Evolutionary conservation across 2,113 vertebrate species (phyloP), one percentile per base, ranked within the genome.

Genomic region (Ceyx margarethae): DNA sequence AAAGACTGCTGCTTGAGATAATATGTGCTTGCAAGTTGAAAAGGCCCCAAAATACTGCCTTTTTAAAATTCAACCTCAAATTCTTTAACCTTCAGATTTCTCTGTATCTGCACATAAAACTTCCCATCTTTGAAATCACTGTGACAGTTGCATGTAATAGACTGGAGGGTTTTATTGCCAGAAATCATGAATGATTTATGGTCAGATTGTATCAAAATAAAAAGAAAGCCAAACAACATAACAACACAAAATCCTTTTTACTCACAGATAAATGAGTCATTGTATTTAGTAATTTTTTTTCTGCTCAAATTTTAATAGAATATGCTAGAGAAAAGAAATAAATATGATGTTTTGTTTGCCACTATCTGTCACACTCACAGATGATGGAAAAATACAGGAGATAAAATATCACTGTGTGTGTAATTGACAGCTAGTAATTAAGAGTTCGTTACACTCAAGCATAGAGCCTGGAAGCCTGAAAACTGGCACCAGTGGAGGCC

Each of bases 281-380:
- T 91, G 94, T 69, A 74, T 56, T 91, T 84, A 84, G 65, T 72
- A 43, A 48, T 45, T 73, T 92, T 60, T 74, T 76, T 94, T 56
- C 50, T 81, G 64, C 35, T 88, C 35, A 64, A 54, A 66, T 82
- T 67, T 87, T 23, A 89, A 71, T 14, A 87, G 72, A 54, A 89
- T 40, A 79, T 18, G 75, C 42, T 61, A 81, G 42, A 90, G 54
- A 26, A 64, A 75, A 61, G 53, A 23, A 72, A 65, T 29, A 56
- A 91, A 51, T 14, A 50, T 10, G 17, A 50, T 8, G 3, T 57
- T 91, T 90, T 69, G 61, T 26, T 80, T 90, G 68, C 31, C 61
- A 71, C 62, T 87, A n/a, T 64, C 40, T 84, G 50, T 81, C 42
- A 20, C 54, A 17, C n/a, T 33, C 17, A 22, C 8, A 16, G 31